These are phyloP conservation scores for Carterocephalus palaemon DNA, from an alignment of 2,888 invertebrate species.

Conservation along the genomic window DNA sequence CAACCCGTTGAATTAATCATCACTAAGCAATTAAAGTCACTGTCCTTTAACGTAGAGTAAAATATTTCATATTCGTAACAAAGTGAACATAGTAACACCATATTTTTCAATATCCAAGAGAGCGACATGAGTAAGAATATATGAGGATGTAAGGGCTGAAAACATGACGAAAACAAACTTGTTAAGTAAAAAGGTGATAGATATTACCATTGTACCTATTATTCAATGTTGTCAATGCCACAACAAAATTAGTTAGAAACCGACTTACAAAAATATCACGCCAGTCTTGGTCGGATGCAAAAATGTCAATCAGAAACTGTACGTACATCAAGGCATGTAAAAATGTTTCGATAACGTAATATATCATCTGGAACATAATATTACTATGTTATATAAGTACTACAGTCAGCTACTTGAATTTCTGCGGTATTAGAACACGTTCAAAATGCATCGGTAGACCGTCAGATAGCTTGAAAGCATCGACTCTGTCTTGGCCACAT, in stretches of 20 bases:
- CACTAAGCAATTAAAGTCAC: neutral
- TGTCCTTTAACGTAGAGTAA: neutral
- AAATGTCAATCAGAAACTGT: constrained; percentile 1
- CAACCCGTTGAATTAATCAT: neutral
- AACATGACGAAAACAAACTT: neutral
- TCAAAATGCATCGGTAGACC: too few relatives aligned
- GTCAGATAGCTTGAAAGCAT: too few relatives aligned
- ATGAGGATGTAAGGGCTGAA: neutral
- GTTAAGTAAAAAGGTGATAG: too few relatives aligned
- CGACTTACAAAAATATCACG: too few relatives aligned
- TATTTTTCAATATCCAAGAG: constrained; percentile 8
- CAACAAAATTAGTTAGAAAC: too few relatives aligned
- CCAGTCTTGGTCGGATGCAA: too few relatives aligned
- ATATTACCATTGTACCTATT: too few relatives aligned
- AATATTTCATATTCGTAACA: constrained; percentile 14
- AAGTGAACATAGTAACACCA: neutral
- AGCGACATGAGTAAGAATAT: neutral
- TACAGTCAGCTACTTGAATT: too few relatives aligned
- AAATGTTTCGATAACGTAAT: constrained; percentile 8
- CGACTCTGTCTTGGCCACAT: too few relatives aligned
- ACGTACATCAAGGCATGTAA: constrained; percentile 4
- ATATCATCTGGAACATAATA: constrained; percentile 6
- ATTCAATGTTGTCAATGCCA: too few relatives aligned
- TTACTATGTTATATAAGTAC: neutral
- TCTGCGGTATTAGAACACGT: too few relatives aligned